A percentile compares a stretch with the other conserved stretches of the same genome.
These are phyloP conservation scores for Rallus limicola DNA, from an alignment of 2,113 vertebrate genomes.

Conservation along the genomic window DNA sequence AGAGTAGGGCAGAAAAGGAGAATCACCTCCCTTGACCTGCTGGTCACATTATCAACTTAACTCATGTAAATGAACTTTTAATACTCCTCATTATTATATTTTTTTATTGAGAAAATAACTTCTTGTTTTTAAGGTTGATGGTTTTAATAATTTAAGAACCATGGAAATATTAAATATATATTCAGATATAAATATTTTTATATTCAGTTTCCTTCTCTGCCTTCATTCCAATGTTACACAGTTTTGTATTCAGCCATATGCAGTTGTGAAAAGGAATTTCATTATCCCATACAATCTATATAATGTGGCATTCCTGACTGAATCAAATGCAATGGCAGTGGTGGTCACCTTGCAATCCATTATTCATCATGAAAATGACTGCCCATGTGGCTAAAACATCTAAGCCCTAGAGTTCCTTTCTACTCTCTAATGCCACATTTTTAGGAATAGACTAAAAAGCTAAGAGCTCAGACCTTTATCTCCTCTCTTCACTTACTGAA, in stretches of 20 bases:
- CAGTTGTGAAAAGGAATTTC: background rate
- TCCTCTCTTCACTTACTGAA: background rate
- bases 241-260: background rate
- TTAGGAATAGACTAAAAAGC: background rate
- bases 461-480: background rate
- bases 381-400: background rate
- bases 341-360: background rate
- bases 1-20: too few species aligned
- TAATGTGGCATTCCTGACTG: background rate
- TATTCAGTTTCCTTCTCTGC: background rate
- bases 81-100: background rate
- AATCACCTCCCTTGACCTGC: too few species aligned
- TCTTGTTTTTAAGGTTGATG: background rate
- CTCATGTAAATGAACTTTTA: background rate
- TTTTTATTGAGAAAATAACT: background rate
- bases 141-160: background rate
- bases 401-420: background rate
- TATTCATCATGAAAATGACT: background rate
- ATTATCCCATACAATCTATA: background rate
- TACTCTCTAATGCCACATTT: background rate
- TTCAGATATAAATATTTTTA: too few species aligned
- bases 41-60: background rate
- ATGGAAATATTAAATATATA: background rate
- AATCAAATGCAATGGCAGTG: background rate
- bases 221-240: background rate